Conservation (phyloP, 2,888 invertebrate species). For the Leucania comma region DNA sequence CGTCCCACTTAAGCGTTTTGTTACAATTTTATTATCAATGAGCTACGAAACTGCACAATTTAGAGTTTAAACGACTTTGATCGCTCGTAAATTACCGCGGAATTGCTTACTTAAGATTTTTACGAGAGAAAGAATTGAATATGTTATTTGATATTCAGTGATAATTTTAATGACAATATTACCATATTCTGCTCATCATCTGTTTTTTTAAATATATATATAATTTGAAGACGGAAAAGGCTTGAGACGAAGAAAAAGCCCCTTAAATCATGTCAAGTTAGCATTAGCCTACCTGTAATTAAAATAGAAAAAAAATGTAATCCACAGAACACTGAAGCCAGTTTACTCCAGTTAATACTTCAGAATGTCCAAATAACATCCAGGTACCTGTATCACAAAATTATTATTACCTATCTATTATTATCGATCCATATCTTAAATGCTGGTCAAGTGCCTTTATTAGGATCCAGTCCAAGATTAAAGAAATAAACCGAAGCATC, state of each 20-base stretch:
- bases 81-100: constrained; percentile 34
- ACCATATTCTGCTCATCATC: not conserved
- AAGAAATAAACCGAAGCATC: no score
- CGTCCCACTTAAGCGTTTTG: constrained; percentile 48
- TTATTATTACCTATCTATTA: no score
- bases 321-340: not conserved
- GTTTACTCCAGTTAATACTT: not conserved
- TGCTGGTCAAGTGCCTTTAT: no score
- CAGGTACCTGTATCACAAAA: no score
- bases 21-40: constrained; percentile 56
- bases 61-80: constrained; percentile 50
- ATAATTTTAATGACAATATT: not conserved
- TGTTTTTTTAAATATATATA: no score
- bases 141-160: not conserved
- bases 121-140: not conserved
- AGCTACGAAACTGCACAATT: constrained; percentile 38
- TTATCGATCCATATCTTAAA: no score
- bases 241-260: no score
- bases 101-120: constrained; percentile 23
- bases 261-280: not conserved
- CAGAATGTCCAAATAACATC: not conserved
- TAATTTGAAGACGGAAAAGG: not conserved
- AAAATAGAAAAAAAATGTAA: not conserved
- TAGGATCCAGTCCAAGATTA: no score
- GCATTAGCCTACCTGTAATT: not conserved